These are phyloP conservation scores for Cynaeus angustus DNA, from an alignment of 2,888 invertebrate species.

Conservation along the genomic window DNA sequence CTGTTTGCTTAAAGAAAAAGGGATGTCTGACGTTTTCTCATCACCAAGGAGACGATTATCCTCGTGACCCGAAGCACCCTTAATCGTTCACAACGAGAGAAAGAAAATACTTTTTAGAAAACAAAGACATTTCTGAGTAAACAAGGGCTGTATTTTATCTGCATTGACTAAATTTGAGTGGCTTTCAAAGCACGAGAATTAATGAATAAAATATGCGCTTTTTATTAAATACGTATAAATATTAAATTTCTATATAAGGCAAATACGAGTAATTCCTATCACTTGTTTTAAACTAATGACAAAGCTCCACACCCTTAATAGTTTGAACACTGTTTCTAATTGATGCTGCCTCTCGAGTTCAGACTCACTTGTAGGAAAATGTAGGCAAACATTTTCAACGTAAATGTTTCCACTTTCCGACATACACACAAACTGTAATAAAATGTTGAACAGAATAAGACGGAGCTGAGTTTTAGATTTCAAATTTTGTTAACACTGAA, in stretches of 20 bases:
- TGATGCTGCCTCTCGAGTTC: background rate
- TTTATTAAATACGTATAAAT: background rate
- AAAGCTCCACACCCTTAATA: background rate
- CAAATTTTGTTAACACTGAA: too few species aligned
- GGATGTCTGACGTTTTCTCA: too few species aligned
- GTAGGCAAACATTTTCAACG: background rate
- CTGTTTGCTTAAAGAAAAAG: too few species aligned
- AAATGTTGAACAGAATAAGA: too few species aligned
- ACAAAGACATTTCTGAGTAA: conserved; percentile 9
- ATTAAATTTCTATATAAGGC: too few species aligned
- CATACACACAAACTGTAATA: background rate
- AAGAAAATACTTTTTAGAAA: background rate
- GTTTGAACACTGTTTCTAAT: background rate
- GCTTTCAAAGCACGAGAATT: conserved; percentile 13
- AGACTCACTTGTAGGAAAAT: background rate
- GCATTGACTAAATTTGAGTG: conserved; percentile 5
- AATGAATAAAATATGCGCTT: conserved; percentile 21
- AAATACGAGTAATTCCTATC: background rate
- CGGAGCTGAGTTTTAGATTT: too few species aligned
- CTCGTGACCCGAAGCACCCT: background rate
- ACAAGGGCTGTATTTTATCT: background rate
- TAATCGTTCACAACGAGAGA: background rate
- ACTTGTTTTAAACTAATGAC: background rate
- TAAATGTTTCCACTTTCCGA: background rate
- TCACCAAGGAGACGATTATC: background rate